A percentile compares a stretch with the other conserved stretches of the same genome.
Evolutionary conservation across 2,888 invertebrate genomes (phyloP).

Genomic region (Idaea biselata): DNA sequence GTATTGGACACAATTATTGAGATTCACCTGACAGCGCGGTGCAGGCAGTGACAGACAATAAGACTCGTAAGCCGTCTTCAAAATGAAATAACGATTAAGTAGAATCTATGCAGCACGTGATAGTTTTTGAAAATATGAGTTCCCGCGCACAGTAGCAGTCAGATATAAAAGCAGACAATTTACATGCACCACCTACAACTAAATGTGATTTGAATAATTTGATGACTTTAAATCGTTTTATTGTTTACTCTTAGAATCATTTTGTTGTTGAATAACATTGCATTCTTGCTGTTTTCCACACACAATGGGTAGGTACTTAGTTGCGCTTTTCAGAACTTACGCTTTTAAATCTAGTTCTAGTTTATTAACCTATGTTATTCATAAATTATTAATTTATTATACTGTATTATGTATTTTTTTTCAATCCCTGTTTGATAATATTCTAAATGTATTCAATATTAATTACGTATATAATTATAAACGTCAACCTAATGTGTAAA

Average conservation of each 20-base stretch:
- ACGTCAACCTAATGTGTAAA: neutral
- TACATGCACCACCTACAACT: conserved; percentile 56
- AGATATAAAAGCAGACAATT: conserved; percentile 55
- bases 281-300: neutral
- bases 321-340: too few relatives aligned
- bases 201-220: conserved; percentile 63
- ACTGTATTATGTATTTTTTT: neutral
- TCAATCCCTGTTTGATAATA: conserved; percentile 13
- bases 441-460: conserved; percentile 3
- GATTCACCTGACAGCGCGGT: conserved; percentile 16
- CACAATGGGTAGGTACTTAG: too few relatives aligned
- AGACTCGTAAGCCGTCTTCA: conserved; percentile 40
- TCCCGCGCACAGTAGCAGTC: conserved; percentile 62
- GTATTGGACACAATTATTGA: neutral
- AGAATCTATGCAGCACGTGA: conserved; percentile 62
- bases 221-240: conserved; percentile 34
- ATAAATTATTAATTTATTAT: neutral
- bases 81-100: conserved; percentile 37
- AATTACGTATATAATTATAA: neutral
- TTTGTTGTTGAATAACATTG: neutral
- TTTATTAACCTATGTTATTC: neutral
- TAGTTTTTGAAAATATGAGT: conserved; percentile 45
- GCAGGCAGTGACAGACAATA: too few relatives aligned
- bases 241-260: conserved; percentile 24
- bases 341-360: too few relatives aligned